Percentiles rank a stretch among this genome's conserved stretches.
Evolutionary conservation across 2,888 invertebrate species (phyloP).

Genomic region (Acanthosepion pharaonis): DNA sequence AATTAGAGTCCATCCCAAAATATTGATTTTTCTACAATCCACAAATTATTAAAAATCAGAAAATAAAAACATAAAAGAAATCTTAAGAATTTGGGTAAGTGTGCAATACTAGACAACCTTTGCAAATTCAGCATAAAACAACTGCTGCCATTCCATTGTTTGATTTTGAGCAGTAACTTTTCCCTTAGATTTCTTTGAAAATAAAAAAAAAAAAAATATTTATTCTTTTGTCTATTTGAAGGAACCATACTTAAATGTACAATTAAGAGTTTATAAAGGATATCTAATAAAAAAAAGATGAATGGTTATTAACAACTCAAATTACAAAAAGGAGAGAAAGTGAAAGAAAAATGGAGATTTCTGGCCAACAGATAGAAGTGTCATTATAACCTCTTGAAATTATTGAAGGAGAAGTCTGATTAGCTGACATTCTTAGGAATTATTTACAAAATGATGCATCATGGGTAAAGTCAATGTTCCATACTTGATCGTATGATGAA

Average conservation of each 20-base stretch:
- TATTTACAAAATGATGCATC: constrained; percentile 1
- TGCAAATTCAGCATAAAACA: neutral
- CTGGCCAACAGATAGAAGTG: neutral
- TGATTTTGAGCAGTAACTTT: neutral
- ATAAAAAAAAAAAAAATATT: neutral
- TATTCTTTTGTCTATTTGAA: neutral
- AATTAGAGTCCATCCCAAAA: too few relatives aligned
- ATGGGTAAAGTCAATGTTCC: neutral
- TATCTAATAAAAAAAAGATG: neutral
- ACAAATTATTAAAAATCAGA: too few relatives aligned
- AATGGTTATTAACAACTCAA: neutral
- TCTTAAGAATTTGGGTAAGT: too few relatives aligned
- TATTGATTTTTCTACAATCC: too few relatives aligned
- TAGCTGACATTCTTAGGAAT: neutral
- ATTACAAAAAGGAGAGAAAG: neutral
- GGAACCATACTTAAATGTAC: neutral
- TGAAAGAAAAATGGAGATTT: neutral
- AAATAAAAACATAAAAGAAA: too few relatives aligned
- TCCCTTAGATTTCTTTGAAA: neutral
- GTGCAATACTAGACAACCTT: neutral
- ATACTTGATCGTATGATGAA: neutral
- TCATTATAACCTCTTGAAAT: neutral
- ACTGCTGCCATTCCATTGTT: neutral
- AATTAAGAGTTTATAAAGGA: neutral
- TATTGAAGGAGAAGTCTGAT: neutral